Evolutionary conservation across 2,113 vertebrate species (phyloP).

Genomic region (Alosa alosa): DNA sequence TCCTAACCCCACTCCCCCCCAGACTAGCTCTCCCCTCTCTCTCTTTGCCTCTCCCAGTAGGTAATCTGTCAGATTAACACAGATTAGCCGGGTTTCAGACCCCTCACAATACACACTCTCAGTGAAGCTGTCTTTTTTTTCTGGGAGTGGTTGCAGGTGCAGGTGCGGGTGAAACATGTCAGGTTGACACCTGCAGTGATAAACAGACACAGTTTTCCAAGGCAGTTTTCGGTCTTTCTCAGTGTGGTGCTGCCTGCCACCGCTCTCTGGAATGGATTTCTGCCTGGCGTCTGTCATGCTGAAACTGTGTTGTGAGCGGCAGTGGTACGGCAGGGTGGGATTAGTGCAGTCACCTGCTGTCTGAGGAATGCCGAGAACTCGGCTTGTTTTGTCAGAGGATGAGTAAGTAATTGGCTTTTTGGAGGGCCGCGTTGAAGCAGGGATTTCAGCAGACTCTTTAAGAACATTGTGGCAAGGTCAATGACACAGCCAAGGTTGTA

Average conservation of each 20-base stretch:
- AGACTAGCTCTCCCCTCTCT: constrained; percentile 32
- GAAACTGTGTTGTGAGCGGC: background rate
- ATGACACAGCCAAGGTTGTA: background rate
- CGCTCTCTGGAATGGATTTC: background rate
- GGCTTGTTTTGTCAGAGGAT: constrained; percentile 13
- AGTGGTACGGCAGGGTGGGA: background rate
- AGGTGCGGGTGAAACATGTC: background rate
- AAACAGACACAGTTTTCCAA: no score
- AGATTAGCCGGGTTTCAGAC: constrained; percentile 55
- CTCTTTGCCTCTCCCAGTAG: constrained; percentile 35
- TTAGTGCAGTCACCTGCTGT: constrained; percentile 16
- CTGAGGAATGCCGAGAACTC: constrained; percentile 23
- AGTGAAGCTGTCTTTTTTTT: background rate
- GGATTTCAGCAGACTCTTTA: background rate
- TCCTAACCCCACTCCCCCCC: constrained; percentile 34
- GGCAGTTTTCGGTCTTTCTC: background rate
- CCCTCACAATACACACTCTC: background rate
- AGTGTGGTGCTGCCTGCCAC: background rate
- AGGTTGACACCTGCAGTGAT: background rate
- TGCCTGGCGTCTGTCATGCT: background rate
- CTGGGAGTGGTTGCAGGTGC: background rate
- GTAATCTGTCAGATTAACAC: constrained; percentile 51
- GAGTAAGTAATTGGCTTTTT: constrained; percentile 29
- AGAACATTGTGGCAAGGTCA: background rate
- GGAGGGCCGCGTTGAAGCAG: background rate